A percentile compares a stretch with the other conserved stretches of the same genome.
These are phyloP conservation scores for Glossophaga mutica DNA, from an alignment of 2,797 vertebrate genomes.

Conservation along the genomic window DNA sequence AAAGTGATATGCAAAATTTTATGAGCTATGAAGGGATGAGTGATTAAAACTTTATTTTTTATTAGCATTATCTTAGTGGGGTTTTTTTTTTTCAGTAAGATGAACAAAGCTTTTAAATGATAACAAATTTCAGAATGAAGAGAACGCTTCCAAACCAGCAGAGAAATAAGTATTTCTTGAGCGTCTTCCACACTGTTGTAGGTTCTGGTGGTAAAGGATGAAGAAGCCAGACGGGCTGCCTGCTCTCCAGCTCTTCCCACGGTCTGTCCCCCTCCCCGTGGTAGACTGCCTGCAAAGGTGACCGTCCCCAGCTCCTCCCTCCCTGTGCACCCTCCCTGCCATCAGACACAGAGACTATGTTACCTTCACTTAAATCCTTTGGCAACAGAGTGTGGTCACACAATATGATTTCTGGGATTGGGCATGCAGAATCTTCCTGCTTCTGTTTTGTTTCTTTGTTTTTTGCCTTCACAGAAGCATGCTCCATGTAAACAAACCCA, in stretches of 20 bases:
- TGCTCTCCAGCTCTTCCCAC: background rate
- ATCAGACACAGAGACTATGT: background rate
- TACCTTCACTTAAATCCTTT: background rate
- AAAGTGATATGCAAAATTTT: background rate
- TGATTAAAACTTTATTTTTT: background rate
- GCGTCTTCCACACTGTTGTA: background rate
- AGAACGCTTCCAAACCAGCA: background rate
- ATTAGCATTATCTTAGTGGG: background rate
- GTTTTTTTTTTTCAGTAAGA: background rate
- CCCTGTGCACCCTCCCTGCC: background rate
- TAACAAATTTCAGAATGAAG: background rate
- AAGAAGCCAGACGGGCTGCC: background rate
- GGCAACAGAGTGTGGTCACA: background rate
- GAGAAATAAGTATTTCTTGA: background rate
- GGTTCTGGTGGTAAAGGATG: background rate
- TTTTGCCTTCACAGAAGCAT: background rate
- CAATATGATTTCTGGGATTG: background rate
- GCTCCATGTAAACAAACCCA: background rate
- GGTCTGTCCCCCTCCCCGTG: background rate
- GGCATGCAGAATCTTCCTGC: background rate
- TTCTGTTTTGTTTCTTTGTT: background rate
- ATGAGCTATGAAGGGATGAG: background rate
- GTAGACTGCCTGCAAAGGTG: background rate
- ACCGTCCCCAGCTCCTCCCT: accelerated
- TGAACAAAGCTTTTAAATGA: background rate